These are phyloP conservation scores for Etheostoma spectabile DNA, from an alignment of 2,113 vertebrate genomes.

Conservation along the genomic window DNA sequence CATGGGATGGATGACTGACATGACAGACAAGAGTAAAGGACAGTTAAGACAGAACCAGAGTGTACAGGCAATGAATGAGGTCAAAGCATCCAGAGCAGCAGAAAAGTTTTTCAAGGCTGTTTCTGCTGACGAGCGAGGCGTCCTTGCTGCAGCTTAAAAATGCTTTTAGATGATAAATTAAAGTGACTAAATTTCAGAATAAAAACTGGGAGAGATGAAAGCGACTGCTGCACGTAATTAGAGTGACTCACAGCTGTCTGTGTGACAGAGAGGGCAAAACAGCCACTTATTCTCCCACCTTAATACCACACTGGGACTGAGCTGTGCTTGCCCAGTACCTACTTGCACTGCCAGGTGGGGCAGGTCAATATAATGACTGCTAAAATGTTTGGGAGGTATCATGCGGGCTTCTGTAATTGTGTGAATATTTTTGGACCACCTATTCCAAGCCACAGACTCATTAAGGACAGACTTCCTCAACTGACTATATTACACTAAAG, in stretches of 20 bases:
- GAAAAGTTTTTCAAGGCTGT: slow-evolving; percentile 55
- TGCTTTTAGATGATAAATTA: slow-evolving; percentile 62
- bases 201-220: slow-evolving; percentile 42
- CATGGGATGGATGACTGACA: neutral
- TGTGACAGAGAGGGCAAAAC: slow-evolving; percentile 22
- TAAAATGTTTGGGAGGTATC: neutral
- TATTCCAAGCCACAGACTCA: neutral
- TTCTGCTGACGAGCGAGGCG: slow-evolving; percentile 29
- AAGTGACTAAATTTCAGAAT: slow-evolving; percentile 54
- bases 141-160: slow-evolving; percentile 62
- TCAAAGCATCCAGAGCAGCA: slow-evolving; percentile 8
- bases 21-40: neutral
- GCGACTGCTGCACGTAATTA: slow-evolving; percentile 29
- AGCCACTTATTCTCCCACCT: slow-evolving; percentile 36
- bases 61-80: neutral
- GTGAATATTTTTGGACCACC: neutral
- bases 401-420: neutral
- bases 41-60: no score
- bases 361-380: neutral
- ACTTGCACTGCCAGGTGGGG: neutral
- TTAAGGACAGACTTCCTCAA: neutral
- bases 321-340: neutral
- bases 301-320: neutral
- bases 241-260: slow-evolving; percentile 44
- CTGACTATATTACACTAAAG: neutral